phyloP scores from a whole-genome alignment of 2,888 invertebrate genomes.

The Cosmorhoe ocellata region DNA sequence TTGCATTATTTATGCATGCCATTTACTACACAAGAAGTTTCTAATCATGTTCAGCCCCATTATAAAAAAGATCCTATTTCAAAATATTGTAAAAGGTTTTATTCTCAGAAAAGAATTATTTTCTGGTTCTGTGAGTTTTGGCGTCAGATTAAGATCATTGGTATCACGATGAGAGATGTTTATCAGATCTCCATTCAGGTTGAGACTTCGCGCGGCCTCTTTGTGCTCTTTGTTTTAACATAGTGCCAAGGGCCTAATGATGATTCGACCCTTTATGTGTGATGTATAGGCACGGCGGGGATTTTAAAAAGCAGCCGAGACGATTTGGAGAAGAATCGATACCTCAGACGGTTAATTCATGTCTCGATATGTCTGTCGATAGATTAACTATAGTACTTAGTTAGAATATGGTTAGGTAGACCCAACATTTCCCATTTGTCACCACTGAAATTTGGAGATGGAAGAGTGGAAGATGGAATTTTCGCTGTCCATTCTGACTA shows the following conservation, averaged over 20 bases:
- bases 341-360: not conserved
- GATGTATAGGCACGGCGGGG: slow-evolving; percentile 11
- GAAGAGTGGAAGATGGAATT: too few relatives aligned
- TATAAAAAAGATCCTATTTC: too few relatives aligned
- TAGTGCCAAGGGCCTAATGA: slow-evolving; percentile 22
- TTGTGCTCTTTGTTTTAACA: slow-evolving; percentile 42
- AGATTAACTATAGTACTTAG: too few relatives aligned
- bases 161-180: slow-evolving; percentile 55
- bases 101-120: not conserved
- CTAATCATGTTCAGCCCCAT: too few relatives aligned
- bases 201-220: slow-evolving; percentile 52
- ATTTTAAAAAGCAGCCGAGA: slow-evolving; percentile 30
- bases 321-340: not conserved
- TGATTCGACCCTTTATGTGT: slow-evolving; percentile 23
- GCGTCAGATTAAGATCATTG: slow-evolving; percentile 60
- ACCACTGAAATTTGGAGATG: too few relatives aligned
- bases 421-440: too few relatives aligned
- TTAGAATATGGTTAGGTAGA: too few relatives aligned
- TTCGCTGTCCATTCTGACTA: too few relatives aligned
- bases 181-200: slow-evolving; percentile 59
- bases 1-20: too few relatives aligned
- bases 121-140: slow-evolving; percentile 75
- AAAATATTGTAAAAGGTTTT: not conserved
- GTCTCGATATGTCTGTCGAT: too few relatives aligned
- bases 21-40: too few relatives aligned